Evolutionary conservation across 2,113 vertebrate genomes (phyloP).

Genomic region (Erythrolamprus reginae): DNA sequence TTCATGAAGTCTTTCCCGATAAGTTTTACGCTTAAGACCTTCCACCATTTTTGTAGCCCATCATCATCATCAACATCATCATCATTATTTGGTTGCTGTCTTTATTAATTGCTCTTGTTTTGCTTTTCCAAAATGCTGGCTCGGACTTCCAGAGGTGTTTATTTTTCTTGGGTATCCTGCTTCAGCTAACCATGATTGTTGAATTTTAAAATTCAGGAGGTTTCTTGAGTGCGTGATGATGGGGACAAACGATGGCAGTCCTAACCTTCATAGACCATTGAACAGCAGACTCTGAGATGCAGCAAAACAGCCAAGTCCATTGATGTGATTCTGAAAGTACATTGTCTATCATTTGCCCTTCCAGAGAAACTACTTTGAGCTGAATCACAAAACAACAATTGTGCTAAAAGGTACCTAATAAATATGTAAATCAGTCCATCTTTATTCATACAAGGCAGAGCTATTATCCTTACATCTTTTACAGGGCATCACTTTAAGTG

Average conservation of each 20-base stretch:
- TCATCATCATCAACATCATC: no score
- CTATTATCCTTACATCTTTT: not conserved
- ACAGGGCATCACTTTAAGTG: not conserved
- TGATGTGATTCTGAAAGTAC: not conserved
- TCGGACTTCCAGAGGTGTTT: not conserved
- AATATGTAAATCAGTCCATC: constrained; percentile 1
- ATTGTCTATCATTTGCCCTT: not conserved
- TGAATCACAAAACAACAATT: not conserved
- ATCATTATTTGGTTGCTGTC: no score
- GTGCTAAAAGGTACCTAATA: not conserved
- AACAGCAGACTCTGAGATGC: not conserved
- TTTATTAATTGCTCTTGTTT: not conserved
- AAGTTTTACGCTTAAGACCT: no score
- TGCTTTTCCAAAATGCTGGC: not conserved
- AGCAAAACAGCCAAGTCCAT: not conserved
- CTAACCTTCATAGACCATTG: not conserved
- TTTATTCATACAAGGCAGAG: not conserved
- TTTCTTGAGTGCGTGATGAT: not conserved
- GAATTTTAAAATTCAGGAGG: not conserved
- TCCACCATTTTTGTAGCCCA: no score
- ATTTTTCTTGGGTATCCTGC: not conserved
- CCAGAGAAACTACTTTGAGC: not conserved
- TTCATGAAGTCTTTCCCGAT: no score
- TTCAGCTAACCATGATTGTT: not conserved
- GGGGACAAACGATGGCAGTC: not conserved